A percentile compares a stretch with the other conserved stretches of the same genome.
Conservation (phyloP, 2,888 invertebrate genomes). For the Drosophila nr. fundita region DNA sequence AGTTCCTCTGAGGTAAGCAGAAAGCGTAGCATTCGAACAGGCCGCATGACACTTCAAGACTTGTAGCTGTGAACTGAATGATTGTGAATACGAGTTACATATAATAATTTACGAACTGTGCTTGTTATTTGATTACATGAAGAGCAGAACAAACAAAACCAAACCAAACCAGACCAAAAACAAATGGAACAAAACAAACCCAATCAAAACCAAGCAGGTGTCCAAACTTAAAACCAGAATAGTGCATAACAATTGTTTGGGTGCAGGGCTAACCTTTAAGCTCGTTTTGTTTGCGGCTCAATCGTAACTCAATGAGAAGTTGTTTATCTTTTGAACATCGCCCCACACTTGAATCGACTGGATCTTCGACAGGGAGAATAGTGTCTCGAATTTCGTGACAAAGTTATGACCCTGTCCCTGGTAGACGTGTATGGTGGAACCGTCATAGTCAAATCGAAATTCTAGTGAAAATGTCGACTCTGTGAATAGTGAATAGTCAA, state of each 20-base stretch:
- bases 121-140: slow-evolving; percentile 41
- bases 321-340: slow-evolving; percentile 82
- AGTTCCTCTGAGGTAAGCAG: slow-evolving; percentile 11
- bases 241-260: slow-evolving; percentile 9
- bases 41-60: slow-evolving; percentile 9
- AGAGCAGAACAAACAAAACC: slow-evolving; percentile 20
- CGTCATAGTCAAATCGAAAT: slow-evolving; percentile 73
- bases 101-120: slow-evolving; percentile 17
- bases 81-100: slow-evolving; percentile 9
- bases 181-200: slow-evolving; percentile 18
- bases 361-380: slow-evolving; percentile 77
- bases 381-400: slow-evolving; percentile 73
- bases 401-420: slow-evolving; percentile 75
- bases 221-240: slow-evolving; percentile 6
- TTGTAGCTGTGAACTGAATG: slow-evolving; percentile 30
- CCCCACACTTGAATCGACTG: slow-evolving; percentile 84
- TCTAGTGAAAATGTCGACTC: slow-evolving; percentile 81
- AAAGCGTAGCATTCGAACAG: slow-evolving; percentile 30
- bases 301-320: slow-evolving; percentile 78
- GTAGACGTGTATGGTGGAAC: slow-evolving; percentile 75
- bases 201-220: slow-evolving; percentile 27
- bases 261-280: slow-evolving; percentile 54
- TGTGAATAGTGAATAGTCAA: slow-evolving; percentile 79
- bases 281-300: slow-evolving; percentile 38
- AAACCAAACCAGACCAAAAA: slow-evolving; percentile 23